Base-by-base conservation (phyloP, 2,113 vertebrate species). In the Hippocampus barbouri region DNA sequence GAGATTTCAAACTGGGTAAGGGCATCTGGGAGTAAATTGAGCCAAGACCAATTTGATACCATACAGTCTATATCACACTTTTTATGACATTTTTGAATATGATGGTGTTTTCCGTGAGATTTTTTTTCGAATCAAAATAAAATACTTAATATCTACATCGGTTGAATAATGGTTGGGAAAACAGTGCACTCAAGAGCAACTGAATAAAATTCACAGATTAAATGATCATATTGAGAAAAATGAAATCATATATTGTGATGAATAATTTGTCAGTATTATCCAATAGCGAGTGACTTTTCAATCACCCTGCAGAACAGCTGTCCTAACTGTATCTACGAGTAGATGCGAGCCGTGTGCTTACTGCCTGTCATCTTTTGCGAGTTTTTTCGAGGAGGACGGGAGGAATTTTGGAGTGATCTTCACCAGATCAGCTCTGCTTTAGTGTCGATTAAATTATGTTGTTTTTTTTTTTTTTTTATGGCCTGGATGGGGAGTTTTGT, bases 301-400 rank as follows among this genome's bases (percentile, higher is more conserved):
- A 25, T 25, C 21, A n/a, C 43, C 69, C 72, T 78, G 80, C 87
- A 92, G 85, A 91, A 49, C 89, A 90, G 87, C 74, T 79, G 78
- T 88, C 82, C 74, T 70, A 86, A 84, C 75, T 86, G 81, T 81
- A 85, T 81, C 84, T 76, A 56, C 47, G 73, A 87, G 70, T 88
- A 86, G 87, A 87, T 43, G 57, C 71, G 54, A 69, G 72, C 66
- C 57, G 56, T 54, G 75, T 69, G 74, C 77, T 72, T 54, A 56
- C 34, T 38, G 30, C 30, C 30, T 16, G 53, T 49, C 67, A 69
- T 73, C 67, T 79, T 66, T 78, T 79, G 40, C 71, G 66, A 67
- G 69, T 40, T 70, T 78, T 66, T 78, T 79, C 69, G 64, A 78
- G 61, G 74, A 71, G 64, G 74, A 71, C 15, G 21, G 59, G 70